phyloP scores from a whole-genome alignment of 1,140 invertebrate genomes.

The Idris sp. region DNA sequence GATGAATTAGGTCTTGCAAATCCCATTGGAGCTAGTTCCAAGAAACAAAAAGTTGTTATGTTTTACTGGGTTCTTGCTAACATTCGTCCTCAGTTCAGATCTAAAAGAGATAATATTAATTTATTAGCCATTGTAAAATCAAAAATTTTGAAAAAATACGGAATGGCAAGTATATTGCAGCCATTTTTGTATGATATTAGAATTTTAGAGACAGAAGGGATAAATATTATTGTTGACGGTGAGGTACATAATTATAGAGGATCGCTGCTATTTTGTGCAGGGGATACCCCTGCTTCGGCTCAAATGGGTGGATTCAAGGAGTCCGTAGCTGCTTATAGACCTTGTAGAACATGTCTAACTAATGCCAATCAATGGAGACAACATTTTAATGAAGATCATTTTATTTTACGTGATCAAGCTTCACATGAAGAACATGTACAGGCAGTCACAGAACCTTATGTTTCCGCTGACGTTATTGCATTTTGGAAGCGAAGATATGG shows the following conservation, averaged over 20 bases:
- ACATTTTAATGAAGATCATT: conserved; percentile 31
- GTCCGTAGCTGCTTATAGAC: conserved; percentile 54
- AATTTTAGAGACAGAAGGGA: conserved; percentile 24
- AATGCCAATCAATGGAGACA: conserved; percentile 37
- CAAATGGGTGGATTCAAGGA: conserved; percentile 59
- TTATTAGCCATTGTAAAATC: too few relatives aligned
- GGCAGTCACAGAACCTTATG: conserved; percentile 13
- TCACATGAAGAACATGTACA: conserved; percentile 38
- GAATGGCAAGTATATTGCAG: conserved; percentile 14
- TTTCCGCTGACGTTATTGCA: not conserved
- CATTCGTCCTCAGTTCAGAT: too few relatives aligned
- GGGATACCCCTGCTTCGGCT: conserved; percentile 56
- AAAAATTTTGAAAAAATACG: conserved; percentile 19
- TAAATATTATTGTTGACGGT: conserved; percentile 6
- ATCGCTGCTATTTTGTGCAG: conserved; percentile 50
- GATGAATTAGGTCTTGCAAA: conserved; percentile 49
- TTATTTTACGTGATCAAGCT: conserved; percentile 14
- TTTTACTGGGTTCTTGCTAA: too few relatives aligned
- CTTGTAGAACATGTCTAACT: conserved; percentile 49
- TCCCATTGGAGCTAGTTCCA: conserved; percentile 12
- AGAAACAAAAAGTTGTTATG: conserved; percentile 41
- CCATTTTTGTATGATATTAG: conserved; percentile 20
- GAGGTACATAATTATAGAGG: conserved; percentile 45
- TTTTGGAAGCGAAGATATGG: conserved; percentile 51
- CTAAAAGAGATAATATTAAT: too few relatives aligned